Evolutionary conservation across 2,888 invertebrate species (phyloP), one percentile per base, ranked within the genome.

Genomic region (Drosophila meridionalis): DNA sequence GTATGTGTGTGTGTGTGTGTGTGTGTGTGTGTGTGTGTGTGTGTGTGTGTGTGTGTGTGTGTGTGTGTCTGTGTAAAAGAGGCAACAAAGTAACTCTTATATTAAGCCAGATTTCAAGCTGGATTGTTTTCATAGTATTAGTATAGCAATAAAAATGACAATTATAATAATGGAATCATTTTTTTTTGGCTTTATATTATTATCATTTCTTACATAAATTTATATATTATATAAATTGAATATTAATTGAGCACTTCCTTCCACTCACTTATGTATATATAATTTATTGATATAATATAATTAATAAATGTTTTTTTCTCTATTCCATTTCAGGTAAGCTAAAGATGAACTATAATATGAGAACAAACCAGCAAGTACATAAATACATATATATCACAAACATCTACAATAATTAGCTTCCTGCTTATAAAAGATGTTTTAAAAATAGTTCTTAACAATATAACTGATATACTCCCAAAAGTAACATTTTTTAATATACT

Each of bases 251-350:
- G 36, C 11, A 36, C 11, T 9, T 36, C 9, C 36, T 36, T 9
- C 9, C 34, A 34, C 32, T 34, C 32, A 8, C 34, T 7, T 34
- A 7, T 7, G 14, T 6, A 14, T 0, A 14, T 40, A 40, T 14
- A 4, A 26, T 11, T 26, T 26, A 26, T 26, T 3, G 28, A 47
- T 14, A 50, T n/a, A 32, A 30, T 56, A 11, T 9, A 38, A 55
- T n/a, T 55, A 38, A 47, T 45, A 55, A 42, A 45, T 4, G 3
- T 14, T 9, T 45, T 26, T 55, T 55, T 12, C 38, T 61, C 45
- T 12, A 2, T 50, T 32, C 9, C 32, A 4, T 76, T 76, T 6
- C 58, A 76, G 76, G 76, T 76, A 73, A 76, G 78, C 57, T 7
- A 32, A n/a, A 5, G 7, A 14, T 28, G 26, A 45, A 11, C 26